Conservation (phyloP, 2,888 invertebrate genomes). For the Axea sp. region DNA sequence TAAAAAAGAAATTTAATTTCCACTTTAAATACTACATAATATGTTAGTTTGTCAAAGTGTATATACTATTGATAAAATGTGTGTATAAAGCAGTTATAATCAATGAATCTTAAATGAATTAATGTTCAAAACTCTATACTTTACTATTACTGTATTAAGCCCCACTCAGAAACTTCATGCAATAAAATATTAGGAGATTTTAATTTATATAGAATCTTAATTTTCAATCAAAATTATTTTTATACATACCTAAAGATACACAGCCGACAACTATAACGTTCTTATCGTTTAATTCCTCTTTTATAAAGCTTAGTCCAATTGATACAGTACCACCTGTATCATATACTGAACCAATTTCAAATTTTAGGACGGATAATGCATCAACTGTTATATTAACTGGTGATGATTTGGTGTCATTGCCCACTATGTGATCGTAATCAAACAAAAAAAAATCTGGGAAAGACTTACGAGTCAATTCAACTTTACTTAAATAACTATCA, state of each 20-base stretch:
- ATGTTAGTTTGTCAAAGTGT: no score
- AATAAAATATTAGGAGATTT: no score
- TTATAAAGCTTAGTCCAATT: slow-evolving; percentile 85
- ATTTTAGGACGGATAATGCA: slow-evolving; percentile 84
- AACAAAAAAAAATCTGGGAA: slow-evolving; percentile 88
- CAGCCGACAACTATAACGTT: slow-evolving; percentile 79
- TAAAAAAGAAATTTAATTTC: no score
- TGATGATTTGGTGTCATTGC: slow-evolving; percentile 83
- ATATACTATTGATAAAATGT: no score
- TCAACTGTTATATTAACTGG: slow-evolving; percentile 85
- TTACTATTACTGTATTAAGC: no score
- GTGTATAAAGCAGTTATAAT: no score
- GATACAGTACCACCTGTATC: slow-evolving; percentile 91
- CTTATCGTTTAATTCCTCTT: slow-evolving; percentile 74
- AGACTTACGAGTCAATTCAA: slow-evolving; percentile 81
- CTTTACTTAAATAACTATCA: slow-evolving; percentile 69
- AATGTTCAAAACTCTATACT: no score
- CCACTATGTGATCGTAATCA: slow-evolving; percentile 85
- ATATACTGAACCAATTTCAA: slow-evolving; percentile 84
- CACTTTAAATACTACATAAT: no score
- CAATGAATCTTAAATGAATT: no score
- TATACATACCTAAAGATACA: slow-evolving; percentile 78
- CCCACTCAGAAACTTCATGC: no score
- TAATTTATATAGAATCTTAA: no score
- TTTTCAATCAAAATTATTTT: no score